Evolutionary conservation across 2,797 vertebrate genomes (phyloP).

Genomic region (Myiothlypis chrysogaster): DNA sequence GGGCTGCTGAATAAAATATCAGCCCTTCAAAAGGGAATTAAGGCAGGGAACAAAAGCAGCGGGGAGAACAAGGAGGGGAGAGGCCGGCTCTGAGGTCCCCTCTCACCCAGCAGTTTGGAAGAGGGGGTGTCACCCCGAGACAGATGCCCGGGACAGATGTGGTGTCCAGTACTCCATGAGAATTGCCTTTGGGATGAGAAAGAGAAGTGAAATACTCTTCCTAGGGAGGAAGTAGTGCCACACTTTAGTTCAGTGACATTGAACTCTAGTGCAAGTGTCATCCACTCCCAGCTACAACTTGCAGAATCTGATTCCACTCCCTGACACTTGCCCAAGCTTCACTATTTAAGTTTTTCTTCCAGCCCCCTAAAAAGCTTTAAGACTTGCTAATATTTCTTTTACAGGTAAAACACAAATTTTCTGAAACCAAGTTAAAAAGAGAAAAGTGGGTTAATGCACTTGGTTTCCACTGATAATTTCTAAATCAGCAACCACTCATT

Average conservation of each 20-base stretch:
- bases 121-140: background rate
- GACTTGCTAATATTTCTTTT: background rate
- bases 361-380: background rate
- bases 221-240: background rate
- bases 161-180: background rate
- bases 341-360: background rate
- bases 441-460: background rate
- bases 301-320: background rate
- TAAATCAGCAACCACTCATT: background rate
- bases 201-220: background rate
- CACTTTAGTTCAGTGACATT: background rate
- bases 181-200: background rate
- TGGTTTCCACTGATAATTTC: background rate
- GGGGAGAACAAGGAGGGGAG: slow-evolving; percentile 39
- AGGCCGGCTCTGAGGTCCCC: background rate
- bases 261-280: background rate
- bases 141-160: background rate
- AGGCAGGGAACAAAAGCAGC: slow-evolving; percentile 66
- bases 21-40: slow-evolving; percentile 76
- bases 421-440: background rate
- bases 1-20: slow-evolving; percentile 80
- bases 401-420: background rate
- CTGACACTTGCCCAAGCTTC: background rate
- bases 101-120: background rate
- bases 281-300: background rate